phyloP scores from a whole-genome alignment of 1,140 invertebrate genomes.

The Chionoecetes opilio region DNA sequence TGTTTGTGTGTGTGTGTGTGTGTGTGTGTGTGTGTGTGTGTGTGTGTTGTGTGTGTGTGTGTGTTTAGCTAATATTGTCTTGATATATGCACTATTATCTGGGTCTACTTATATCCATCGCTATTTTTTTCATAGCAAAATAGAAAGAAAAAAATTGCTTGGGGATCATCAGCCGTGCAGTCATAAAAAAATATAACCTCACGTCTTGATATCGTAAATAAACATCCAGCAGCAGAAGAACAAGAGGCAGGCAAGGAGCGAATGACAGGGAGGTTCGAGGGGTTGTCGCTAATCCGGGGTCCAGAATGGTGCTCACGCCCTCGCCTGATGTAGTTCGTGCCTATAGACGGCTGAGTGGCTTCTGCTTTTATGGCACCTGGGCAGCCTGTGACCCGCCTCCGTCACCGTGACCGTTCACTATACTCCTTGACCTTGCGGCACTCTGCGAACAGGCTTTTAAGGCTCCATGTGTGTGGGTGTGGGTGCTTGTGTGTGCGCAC shows the following conservation, averaged over 20 bases:
- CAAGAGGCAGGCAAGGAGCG: neutral
- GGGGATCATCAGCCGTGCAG: too few relatives aligned
- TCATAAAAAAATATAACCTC: too few relatives aligned
- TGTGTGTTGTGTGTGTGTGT: too few relatives aligned
- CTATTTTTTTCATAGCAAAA: too few relatives aligned
- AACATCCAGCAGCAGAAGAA: neutral
- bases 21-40: neutral
- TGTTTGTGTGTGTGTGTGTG: neutral
- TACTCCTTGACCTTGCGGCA: neutral
- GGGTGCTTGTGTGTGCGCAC: neutral
- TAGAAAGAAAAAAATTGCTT: too few relatives aligned
- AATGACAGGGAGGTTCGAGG: slow-evolving; percentile 10
- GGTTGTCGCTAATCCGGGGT: neutral
- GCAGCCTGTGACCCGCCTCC: neutral
- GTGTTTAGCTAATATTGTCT: too few relatives aligned
- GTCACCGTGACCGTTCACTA: neutral
- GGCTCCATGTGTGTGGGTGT: slow-evolving; percentile 29
- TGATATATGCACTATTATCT: too few relatives aligned
- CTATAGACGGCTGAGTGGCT: slow-evolving; percentile 4
- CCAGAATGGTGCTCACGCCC: slow-evolving; percentile 13
- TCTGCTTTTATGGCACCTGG: slow-evolving; percentile 8
- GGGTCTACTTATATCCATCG: too few relatives aligned
- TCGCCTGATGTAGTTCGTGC: neutral
- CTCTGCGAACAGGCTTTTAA: neutral
- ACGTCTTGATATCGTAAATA: too few relatives aligned